A percentile compares a stretch with the other conserved stretches of the same genome.
Conservation (phyloP, 2,888 invertebrate species). For the Psylliodes chrysocephalus region DNA sequence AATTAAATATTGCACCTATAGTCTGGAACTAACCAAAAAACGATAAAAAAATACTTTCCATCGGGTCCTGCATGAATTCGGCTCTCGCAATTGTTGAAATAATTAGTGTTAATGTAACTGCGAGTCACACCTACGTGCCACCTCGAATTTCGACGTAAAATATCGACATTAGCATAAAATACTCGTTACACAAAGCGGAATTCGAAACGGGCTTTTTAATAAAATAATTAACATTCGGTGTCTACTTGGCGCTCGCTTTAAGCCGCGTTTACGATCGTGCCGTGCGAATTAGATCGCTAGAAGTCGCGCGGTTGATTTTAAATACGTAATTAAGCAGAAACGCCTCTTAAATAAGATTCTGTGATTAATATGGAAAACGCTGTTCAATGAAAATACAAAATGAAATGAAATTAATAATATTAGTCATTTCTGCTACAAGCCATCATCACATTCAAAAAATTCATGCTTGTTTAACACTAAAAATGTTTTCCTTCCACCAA, state of each 20-base stretch:
- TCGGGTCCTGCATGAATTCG: conserved; percentile 15
- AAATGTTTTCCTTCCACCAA: too few relatives aligned
- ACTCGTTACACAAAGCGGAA: conserved; percentile 51
- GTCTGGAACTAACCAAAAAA: not conserved
- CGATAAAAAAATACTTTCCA: not conserved
- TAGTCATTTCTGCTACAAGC: too few relatives aligned
- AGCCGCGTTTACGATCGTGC: too few relatives aligned
- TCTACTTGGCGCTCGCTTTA: not conserved
- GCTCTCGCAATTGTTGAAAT: conserved; percentile 30
- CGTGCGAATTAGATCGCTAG: too few relatives aligned
- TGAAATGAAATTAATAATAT: too few relatives aligned
- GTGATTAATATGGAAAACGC: too few relatives aligned
- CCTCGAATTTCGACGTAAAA: conserved; percentile 45
- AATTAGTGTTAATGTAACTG: conserved; percentile 36
- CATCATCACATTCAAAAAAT: too few relatives aligned
- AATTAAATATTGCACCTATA: not conserved
- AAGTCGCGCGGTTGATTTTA: too few relatives aligned
- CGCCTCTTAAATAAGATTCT: too few relatives aligned
- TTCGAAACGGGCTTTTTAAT: conserved; percentile 46
- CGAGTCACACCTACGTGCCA: conserved; percentile 38
- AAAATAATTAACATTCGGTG: conserved; percentile 48
- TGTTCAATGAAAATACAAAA: too few relatives aligned
- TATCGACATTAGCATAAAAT: conserved; percentile 51
- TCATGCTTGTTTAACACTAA: too few relatives aligned
- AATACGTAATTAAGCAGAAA: too few relatives aligned